Base-by-base conservation (phyloP, 2,888 invertebrate species). In the Philhelius pedissequus region DNA sequence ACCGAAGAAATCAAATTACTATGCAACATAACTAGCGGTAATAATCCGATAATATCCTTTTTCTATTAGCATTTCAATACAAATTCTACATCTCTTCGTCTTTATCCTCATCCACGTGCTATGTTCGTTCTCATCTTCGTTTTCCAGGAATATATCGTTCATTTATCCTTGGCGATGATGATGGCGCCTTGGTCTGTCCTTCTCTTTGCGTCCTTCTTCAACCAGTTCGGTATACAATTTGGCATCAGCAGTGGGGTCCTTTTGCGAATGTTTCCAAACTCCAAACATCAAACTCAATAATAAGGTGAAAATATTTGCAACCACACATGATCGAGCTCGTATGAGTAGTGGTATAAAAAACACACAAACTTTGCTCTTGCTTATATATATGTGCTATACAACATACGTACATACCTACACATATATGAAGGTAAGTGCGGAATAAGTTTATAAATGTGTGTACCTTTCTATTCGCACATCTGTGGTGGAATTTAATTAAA, bases 401-500 rank as follows among this genome's bases (percentile, higher is more conserved):
- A n/a, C 22, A 32, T 56, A 68, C 50, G n/a, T 32, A 58, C 2
- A 13, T 2, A 20, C 3, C 25, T 11, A 4, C 11, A 45, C 6
- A n/a, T 0, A 38, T n/a, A 15, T 4, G 5, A 15, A 32, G 35
- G 20, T 18, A 43, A 60, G 11, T 43, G 60, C 27, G 71, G 22
- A 27, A 48, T 56, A 64, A 64, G 73, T 48, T 69, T 78, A 45
- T 45, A 69, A 43, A 75, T 75, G 66, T 81, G 35, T 60, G 35
- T 60, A 45, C 43, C 32, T 40, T 62, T 64, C 38, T 52, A 78
- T 79, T 84, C 54, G 75, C 84, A 84, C 84, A 79, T 84, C 79
- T 84, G 80, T 79, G 84, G 84, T 84, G 84, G 84, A 84, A 84
- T 84, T 84, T 84, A 80, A 84, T 84, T 84, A 84, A 84, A 84